phyloP scores from a whole-genome alignment of 1,140 invertebrate species.

The Drosophila tristis region DNA sequence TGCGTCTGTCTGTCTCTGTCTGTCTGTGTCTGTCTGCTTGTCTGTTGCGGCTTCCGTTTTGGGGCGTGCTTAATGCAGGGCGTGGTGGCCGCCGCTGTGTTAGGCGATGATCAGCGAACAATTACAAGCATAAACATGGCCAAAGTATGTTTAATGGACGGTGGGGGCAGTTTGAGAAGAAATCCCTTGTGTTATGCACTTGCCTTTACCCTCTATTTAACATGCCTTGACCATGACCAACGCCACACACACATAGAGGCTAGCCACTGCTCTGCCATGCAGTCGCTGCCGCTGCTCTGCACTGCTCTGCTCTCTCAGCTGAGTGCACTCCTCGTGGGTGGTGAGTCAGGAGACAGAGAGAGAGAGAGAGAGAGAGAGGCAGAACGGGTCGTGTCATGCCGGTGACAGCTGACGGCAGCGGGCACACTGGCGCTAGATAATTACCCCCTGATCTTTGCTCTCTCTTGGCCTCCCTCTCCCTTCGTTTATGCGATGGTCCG shows the following conservation, averaged over 20 bases:
- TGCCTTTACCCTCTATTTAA: too few species aligned
- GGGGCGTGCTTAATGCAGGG: constrained; percentile 61
- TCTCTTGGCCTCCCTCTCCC: too few species aligned
- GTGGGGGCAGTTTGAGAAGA: too few species aligned
- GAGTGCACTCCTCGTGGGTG: constrained; percentile 41
- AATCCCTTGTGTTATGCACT: too few species aligned
- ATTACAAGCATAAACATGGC: constrained; percentile 61
- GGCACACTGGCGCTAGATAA: constrained; percentile 14
- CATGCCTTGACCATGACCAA: constrained; percentile 54
- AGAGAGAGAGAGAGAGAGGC: not conserved
- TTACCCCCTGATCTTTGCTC: not conserved
- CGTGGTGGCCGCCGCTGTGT: constrained; percentile 21
- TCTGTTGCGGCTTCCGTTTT: constrained; percentile 48
- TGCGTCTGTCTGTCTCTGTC: constrained; percentile 25
- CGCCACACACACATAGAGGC: constrained; percentile 39
- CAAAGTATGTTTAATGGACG: too few species aligned
- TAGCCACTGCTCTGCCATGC: constrained; percentile 17
- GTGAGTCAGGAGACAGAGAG: constrained; percentile 26
- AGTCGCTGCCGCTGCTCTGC: constrained; percentile 11
- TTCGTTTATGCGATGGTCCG: too few species aligned
- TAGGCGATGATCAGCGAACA: constrained; percentile 56
- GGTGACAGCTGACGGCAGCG: constrained; percentile 9
- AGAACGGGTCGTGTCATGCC: constrained; percentile 5
- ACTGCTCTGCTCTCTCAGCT: constrained; percentile 19
- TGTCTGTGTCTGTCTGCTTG: not conserved